A percentile compares a stretch with the other conserved stretches of the same genome.
These are phyloP conservation scores for Carassius carassius DNA, from an alignment of 2,113 vertebrate genomes.

Conservation along the genomic window DNA sequence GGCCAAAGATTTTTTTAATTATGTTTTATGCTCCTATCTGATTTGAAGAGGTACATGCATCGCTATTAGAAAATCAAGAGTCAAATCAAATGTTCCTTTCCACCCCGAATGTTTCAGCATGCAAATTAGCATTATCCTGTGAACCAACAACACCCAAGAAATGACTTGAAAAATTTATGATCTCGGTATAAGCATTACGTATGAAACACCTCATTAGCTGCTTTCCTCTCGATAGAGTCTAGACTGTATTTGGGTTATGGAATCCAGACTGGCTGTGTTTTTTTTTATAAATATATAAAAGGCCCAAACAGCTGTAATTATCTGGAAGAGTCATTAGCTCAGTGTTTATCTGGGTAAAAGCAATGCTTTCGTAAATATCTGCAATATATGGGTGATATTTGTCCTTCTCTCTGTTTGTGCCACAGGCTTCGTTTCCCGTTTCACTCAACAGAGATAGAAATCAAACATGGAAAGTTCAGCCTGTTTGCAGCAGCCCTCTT, in stretches of 20 bases:
- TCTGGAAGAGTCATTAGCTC: constrained; percentile 23
- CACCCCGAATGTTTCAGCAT: not conserved
- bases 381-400: not conserved
- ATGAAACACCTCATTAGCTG: constrained; percentile 45
- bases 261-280: not conserved
- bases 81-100: constrained; percentile 5
- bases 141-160: constrained; percentile 28
- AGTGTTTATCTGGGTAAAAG: constrained; percentile 26
- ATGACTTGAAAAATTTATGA: constrained; percentile 38
- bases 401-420: not conserved
- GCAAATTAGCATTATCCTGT: constrained; percentile 35
- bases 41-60: not conserved
- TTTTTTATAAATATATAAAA: constrained; percentile 13
- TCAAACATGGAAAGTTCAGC: constrained; percentile 32
- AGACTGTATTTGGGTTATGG: constrained; percentile 24
- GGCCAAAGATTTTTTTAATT: not conserved
- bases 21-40: constrained; percentile 7
- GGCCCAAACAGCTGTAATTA: constrained; percentile 48
- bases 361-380: constrained; percentile 11
- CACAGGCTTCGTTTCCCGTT: not conserved
- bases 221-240: constrained; percentile 13
- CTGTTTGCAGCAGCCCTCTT: not conserved
- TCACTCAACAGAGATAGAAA: constrained; percentile 17
- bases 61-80: not conserved
- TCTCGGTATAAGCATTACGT: constrained; percentile 34